phyloP scores from a whole-genome alignment of 2,797 vertebrate genomes.

The Amblyraja radiata region DNA sequence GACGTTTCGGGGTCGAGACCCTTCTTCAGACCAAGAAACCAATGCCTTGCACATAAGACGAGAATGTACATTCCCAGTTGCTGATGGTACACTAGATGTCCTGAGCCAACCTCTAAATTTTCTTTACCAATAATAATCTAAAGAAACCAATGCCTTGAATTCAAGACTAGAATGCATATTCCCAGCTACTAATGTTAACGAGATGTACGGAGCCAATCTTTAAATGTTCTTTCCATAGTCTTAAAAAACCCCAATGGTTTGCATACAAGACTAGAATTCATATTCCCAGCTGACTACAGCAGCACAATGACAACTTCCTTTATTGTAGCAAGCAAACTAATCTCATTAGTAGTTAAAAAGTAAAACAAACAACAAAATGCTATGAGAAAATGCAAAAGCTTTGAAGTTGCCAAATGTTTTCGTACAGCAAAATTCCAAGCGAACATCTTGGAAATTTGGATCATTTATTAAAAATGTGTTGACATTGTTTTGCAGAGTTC shows the following conservation, averaged over 20 bases:
- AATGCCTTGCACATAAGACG: too few relatives aligned
- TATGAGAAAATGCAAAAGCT: background rate
- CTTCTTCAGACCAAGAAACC: too few relatives aligned
- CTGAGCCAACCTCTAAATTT: too few relatives aligned
- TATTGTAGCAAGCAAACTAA: background rate
- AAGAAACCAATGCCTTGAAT: too few relatives aligned
- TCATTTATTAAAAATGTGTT: background rate
- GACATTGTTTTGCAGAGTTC: background rate
- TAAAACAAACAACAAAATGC: background rate
- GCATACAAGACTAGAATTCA: background rate
- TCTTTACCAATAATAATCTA: too few relatives aligned
- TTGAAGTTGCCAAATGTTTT: background rate
- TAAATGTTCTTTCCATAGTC: background rate
- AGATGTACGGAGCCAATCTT: background rate
- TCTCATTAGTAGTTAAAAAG: background rate
- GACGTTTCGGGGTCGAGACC: too few relatives aligned
- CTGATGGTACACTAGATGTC: too few relatives aligned
- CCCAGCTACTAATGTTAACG: background rate
- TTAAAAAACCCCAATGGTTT: background rate
- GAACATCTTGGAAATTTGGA: background rate
- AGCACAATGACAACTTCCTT: background rate
- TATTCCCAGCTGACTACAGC: background rate
- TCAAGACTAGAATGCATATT: too few relatives aligned
- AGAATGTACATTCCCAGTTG: too few relatives aligned
- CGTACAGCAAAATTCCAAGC: background rate